Base-by-base conservation (phyloP, 64 coral and sea anemone genomes). In the Trachythela sp. region DNA sequence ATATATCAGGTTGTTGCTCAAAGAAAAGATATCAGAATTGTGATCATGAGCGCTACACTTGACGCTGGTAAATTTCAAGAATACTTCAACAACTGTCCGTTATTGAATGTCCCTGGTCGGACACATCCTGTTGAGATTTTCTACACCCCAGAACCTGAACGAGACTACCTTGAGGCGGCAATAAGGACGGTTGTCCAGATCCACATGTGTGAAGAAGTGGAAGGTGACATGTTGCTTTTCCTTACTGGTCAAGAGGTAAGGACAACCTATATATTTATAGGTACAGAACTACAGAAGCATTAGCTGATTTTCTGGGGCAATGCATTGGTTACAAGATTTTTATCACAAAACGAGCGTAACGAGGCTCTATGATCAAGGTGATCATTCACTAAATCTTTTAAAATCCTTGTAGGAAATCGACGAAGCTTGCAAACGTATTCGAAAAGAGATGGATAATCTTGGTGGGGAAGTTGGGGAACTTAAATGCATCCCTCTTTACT, bases 41-140 rank as follows among this genome's bases (percentile, higher is more conserved):
- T 97, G 22, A 94, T 97, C 39, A 97, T 97, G 95, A 97, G 95
- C 83, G 95, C 95, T 32, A 97, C 95, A 0, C 77, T 97, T 15
- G 95, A 97, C 92, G 95, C 95, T 26, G 95, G 95, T 9, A 97
- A 97, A 38, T 97, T 97, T 86, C 95, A 97, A 67, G 95, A 99
- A 10, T 95, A 99, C 77, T 99, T 99, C 92, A 94, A 99, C 30
- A 43, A 94, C 0, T 92, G 91, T 87, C 96, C 96, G 36, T 54
- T 99, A 9, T 91, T 99, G 91, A 95, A 85, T 8, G 94, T 99
- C 42, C 96, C 96, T 75, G 96, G 96, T 2, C 83, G 96, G 14
- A 99, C 96, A 17, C 96, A 99, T 30, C 96, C 96, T 84, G 96
- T 99, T 8, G 96, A 99, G 89, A 99, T 99, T 34, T 99, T 99